Percentiles rank a stretch among this genome's conserved stretches.
These are phyloP conservation scores for Plectus sambesii DNA, from an alignment of 1,140 invertebrate species.

Conservation along the genomic window DNA sequence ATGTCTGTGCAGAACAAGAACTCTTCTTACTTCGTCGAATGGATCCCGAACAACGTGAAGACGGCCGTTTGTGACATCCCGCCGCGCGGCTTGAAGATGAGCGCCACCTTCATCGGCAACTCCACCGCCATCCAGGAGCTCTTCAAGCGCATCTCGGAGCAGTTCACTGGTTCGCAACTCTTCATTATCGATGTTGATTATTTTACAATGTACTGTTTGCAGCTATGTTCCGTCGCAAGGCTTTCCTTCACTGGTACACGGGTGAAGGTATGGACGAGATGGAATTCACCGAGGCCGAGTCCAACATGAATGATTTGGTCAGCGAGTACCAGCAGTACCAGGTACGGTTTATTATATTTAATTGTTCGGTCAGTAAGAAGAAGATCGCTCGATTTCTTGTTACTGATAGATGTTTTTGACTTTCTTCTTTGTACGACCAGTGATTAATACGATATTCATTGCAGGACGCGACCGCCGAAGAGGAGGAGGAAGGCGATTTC, in stretches of 20 bases:
- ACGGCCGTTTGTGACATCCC: constrained; percentile 57
- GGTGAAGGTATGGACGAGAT: constrained; percentile 56
- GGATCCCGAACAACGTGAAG: constrained; percentile 58
- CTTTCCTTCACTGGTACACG: constrained; percentile 82
- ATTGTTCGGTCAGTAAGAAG: constrained; percentile 11
- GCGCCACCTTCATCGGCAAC: constrained; percentile 51
- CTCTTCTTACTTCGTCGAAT: constrained; percentile 57
- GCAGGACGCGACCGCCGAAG: constrained; percentile 46
- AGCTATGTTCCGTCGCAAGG: constrained; percentile 77
- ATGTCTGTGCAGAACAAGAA: constrained; percentile 55
- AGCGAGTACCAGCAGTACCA: constrained; percentile 85
- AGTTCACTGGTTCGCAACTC: constrained; percentile 15
- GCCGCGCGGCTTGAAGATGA: constrained; percentile 52
- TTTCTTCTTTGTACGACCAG: constrained; percentile 2
- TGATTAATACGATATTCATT: neutral
- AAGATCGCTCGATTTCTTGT: constrained; percentile 1
- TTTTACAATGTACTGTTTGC: constrained; percentile 12
- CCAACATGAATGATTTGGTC: constrained; percentile 72
- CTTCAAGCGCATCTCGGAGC: constrained; percentile 63
- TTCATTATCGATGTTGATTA: constrained; percentile 1
- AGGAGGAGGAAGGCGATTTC: constrained; percentile 37
- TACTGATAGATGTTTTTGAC: neutral
- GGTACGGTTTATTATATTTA: constrained; percentile 36
- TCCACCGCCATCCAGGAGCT: constrained; percentile 63
- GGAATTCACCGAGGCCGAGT: constrained; percentile 62